These are phyloP conservation scores for Bradypus variegatus DNA, from an alignment of 2,797 vertebrate species.

Conservation along the genomic window DNA sequence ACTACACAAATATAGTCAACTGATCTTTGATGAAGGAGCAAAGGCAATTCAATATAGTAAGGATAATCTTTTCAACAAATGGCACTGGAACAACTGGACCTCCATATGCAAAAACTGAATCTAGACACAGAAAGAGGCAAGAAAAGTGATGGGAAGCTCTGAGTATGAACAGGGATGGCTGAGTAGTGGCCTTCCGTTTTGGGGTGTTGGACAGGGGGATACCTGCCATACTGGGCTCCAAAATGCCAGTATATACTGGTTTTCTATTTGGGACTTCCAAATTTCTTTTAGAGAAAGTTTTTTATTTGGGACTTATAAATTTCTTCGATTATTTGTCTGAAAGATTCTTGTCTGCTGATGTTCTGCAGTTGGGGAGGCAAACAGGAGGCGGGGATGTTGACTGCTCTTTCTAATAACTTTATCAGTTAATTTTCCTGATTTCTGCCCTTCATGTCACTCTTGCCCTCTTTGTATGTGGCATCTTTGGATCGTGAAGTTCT, in stretches of 20 bases:
- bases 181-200: neutral
- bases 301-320: neutral
- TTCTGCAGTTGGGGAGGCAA: neutral
- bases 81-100: too few species aligned
- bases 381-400: neutral
- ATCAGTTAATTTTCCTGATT: neutral
- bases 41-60: too few species aligned
- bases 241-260: neutral
- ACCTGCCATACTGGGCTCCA: neutral
- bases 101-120: too few species aligned
- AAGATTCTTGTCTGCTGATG: neutral
- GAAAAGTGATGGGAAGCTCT: neutral
- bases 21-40: too few species aligned
- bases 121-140: neutral
- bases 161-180: neutral
- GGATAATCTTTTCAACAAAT: too few species aligned
- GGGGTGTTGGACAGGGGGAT: neutral
- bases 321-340: neutral
- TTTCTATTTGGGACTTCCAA: neutral
- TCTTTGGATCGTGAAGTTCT: neutral
- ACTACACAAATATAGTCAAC: too few species aligned
- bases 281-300: neutral
- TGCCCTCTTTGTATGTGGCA: neutral
- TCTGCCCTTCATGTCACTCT: neutral
- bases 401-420: neutral